Base-by-base conservation (phyloP, 2,797 vertebrate species). In the Bradypodion ventrale region DNA sequence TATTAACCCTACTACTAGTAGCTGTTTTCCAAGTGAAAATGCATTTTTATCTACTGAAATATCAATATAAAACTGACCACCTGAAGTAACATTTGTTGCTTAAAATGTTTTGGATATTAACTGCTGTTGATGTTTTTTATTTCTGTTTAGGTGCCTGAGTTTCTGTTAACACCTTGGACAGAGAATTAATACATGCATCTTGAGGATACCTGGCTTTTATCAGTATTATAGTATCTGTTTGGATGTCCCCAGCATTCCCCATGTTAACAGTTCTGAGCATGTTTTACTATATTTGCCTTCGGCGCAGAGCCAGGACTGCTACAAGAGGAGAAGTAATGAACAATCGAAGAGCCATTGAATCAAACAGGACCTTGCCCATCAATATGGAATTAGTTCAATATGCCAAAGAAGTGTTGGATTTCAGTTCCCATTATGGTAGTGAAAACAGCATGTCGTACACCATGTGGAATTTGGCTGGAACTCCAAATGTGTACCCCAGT, bases 231-330 rank as follows among this genome's bases (percentile, higher is more conserved):
- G 93, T 87, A 92, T 87, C 23, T 87, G 87, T 63, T 90, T 95
- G 91, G 93, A 96, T 96, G 95, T 88, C 94, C 91, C 95, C 96
- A 89, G 96, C 96, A 94, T 97, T 98, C 97, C 98, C 96, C 97
- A 99, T 99, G 98, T 96, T 99, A 97, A 99, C 98, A 95, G 96
- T 98, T 95, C 96, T 99, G 97, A 99, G 97, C 96, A 99, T 99
- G 98, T 99, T 99, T 97, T 99, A 99, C 96, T 99, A 99, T 95
- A 98, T 99, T 93, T 99, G 98, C 97, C 97, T 99, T 95, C 98
- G 98, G 96, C 98, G 98, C 88, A 97, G 97, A 96, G 98, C 98
- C 96, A 98, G 98, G 96, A 98, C 97, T 90, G 97, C 98, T 62
- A 97, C 97, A 3, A 96, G 98, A 93, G 97, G 97, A 49, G 98